Evolutionary conservation across 2,113 vertebrate genomes (phyloP).

Genomic region (Oostethus manadensis): DNA sequence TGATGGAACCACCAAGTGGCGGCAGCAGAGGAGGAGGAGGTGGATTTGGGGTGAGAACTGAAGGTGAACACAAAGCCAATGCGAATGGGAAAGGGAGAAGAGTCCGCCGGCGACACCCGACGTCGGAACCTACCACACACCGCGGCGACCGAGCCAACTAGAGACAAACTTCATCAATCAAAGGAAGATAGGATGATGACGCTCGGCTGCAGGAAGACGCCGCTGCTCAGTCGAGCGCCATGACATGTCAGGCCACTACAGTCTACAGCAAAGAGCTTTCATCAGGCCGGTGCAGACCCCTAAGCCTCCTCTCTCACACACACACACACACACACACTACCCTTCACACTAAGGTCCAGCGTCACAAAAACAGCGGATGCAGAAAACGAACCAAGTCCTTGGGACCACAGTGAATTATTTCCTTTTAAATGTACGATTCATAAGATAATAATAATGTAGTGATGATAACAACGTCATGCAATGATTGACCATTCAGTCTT

Average conservation of each 20-base stretch:
- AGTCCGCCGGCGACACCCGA: slow-evolving; percentile 28
- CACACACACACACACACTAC: slow-evolving; percentile 7
- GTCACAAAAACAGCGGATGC: no score
- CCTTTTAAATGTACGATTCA: no score
- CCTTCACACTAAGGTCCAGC: neutral
- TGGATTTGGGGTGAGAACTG: slow-evolving; percentile 6
- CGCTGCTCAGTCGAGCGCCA: slow-evolving; percentile 54
- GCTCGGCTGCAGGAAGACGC: slow-evolving; percentile 46
- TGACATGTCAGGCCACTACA: slow-evolving; percentile 55
- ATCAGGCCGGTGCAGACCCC: slow-evolving; percentile 59
- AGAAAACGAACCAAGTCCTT: neutral
- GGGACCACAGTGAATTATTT: neutral
- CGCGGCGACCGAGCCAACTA: slow-evolving; percentile 6
- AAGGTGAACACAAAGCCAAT: slow-evolving; percentile 18
- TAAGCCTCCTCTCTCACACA: slow-evolving; percentile 49
- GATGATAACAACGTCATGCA: no score
- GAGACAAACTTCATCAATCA: slow-evolving; percentile 62
- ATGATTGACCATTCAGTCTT: no score
- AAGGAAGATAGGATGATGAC: slow-evolving; percentile 55
- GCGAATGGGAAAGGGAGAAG: slow-evolving; percentile 34
- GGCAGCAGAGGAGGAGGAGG: neutral
- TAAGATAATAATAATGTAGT: no score
- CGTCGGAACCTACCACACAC: neutral
- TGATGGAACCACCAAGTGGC: slow-evolving; percentile 8
- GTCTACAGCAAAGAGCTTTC: slow-evolving; percentile 66